phyloP scores from a whole-genome alignment of 1,140 invertebrate genomes.

The Anadara kagoshimensis region DNA sequence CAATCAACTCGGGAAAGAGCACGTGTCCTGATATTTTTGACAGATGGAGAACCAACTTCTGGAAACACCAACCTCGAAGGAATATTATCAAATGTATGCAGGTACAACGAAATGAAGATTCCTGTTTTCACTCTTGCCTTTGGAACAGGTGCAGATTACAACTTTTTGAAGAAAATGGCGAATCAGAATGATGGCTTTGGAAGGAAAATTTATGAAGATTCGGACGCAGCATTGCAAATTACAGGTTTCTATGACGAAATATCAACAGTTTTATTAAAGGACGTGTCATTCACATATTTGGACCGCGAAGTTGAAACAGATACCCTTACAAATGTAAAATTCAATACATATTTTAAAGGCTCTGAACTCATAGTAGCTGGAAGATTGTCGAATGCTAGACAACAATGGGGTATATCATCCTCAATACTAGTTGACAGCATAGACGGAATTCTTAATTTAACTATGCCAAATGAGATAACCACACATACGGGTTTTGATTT shows the following conservation, averaged over 20 bases:
- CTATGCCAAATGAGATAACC: too few species aligned
- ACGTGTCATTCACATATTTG: slow-evolving; percentile 42
- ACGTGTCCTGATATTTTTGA: slow-evolving; percentile 83
- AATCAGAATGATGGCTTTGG: slow-evolving; percentile 81
- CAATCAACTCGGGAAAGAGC: slow-evolving; percentile 10
- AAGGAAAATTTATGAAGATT: slow-evolving; percentile 83
- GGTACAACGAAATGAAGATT: slow-evolving; percentile 40
- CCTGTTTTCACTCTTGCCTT: slow-evolving; percentile 82
- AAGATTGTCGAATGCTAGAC: slow-evolving; percentile 16
- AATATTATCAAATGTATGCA: slow-evolving; percentile 74
- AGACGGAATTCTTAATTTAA: too few species aligned
- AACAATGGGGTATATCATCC: neutral
- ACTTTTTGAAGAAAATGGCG: slow-evolving; percentile 80
- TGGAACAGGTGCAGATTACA: slow-evolving; percentile 81
- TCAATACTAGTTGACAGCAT: too few species aligned
- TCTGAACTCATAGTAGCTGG: slow-evolving; percentile 53
- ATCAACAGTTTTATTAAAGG: slow-evolving; percentile 26
- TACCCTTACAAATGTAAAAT: slow-evolving; percentile 49
- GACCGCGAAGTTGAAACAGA: slow-evolving; percentile 53
- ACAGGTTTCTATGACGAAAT: slow-evolving; percentile 77
- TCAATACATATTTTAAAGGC: slow-evolving; percentile 41
- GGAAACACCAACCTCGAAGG: slow-evolving; percentile 76
- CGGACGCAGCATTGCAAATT: slow-evolving; percentile 82
- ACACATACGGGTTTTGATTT: neutral
- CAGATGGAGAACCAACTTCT: slow-evolving; percentile 83